Percentiles rank a stretch among this genome's conserved stretches.
These are phyloP conservation scores for Nymphalis io DNA, from an alignment of 1,140 invertebrate genomes.

Conservation along the genomic window DNA sequence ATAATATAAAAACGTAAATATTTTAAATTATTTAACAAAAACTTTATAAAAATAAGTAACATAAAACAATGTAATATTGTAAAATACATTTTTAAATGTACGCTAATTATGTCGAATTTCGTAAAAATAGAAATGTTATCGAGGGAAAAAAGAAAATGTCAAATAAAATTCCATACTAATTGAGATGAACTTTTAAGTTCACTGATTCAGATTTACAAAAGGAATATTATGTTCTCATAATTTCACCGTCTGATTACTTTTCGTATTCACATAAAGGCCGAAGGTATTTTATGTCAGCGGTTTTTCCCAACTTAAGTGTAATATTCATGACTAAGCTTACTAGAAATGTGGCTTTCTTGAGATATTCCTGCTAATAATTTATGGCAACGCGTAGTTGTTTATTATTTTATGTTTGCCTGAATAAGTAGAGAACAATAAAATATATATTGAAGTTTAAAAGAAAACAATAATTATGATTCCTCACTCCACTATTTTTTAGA, in stretches of 20 bases:
- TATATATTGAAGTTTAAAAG: too few relatives aligned
- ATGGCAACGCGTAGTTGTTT: too few relatives aligned
- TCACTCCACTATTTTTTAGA: too few relatives aligned
- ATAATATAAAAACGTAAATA: too few relatives aligned
- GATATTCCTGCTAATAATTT: neutral
- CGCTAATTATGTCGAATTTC: neutral
- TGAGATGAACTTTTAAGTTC: constrained; percentile 3
- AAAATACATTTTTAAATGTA: neutral
- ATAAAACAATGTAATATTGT: too few relatives aligned
- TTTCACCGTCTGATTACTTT: neutral
- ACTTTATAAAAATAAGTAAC: too few relatives aligned
- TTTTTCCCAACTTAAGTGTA: neutral
- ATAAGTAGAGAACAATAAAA: too few relatives aligned
- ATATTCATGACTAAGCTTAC: neutral
- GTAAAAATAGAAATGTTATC: neutral
- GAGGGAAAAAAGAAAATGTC: neutral
- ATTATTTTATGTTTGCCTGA: too few relatives aligned
- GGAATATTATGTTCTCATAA: neutral
- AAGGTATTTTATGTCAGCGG: neutral
- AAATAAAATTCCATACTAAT: neutral
- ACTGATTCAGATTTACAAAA: neutral
- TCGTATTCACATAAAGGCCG: neutral
- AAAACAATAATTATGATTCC: too few relatives aligned
- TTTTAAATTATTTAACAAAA: too few relatives aligned
- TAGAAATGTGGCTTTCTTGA: neutral